These are phyloP conservation scores for Sphaerodactylus townsendi DNA, from an alignment of 2,113 vertebrate species.

Conservation along the genomic window DNA sequence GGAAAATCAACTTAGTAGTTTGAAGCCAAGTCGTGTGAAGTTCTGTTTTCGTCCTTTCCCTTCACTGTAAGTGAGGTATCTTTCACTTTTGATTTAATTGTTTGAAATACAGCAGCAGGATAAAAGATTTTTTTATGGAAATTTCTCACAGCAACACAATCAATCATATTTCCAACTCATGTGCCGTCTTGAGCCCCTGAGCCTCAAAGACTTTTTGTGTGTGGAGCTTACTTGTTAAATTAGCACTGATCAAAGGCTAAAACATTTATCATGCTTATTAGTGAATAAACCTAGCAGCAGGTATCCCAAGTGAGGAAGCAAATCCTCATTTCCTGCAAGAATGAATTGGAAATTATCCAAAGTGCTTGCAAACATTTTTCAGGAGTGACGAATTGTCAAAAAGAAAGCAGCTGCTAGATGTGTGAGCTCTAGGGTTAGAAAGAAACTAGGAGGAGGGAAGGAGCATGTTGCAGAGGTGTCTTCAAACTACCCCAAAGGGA, in stretches of 20 bases:
- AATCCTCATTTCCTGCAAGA: slow-evolving; percentile 85
- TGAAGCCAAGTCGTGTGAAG: slow-evolving; percentile 54
- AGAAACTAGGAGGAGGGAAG: neutral
- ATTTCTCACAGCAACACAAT: slow-evolving; percentile 80
- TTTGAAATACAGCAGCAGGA: slow-evolving; percentile 71
- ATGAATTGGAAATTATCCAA: slow-evolving; percentile 85
- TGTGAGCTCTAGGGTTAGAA: slow-evolving; percentile 61
- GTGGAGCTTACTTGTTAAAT: slow-evolving; percentile 86
- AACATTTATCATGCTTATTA: slow-evolving; percentile 92
- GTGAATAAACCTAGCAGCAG: slow-evolving; percentile 89
- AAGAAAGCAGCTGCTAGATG: slow-evolving; percentile 76
- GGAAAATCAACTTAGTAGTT: slow-evolving; percentile 7
- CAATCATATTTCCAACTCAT: slow-evolving; percentile 81
- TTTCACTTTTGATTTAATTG: slow-evolving; percentile 81
- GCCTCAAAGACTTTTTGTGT: slow-evolving; percentile 81
- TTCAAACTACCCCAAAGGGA: slow-evolving; percentile 50
- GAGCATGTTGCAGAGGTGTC: slow-evolving; percentile 49
- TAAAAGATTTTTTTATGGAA: slow-evolving; percentile 80
- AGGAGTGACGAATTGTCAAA: slow-evolving; percentile 81
- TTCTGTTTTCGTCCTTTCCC: slow-evolving; percentile 53
- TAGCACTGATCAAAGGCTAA: slow-evolving; percentile 89
- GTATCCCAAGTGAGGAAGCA: slow-evolving; percentile 87
- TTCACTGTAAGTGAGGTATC: slow-evolving; percentile 67
- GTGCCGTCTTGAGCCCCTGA: slow-evolving; percentile 76
- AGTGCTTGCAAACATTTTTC: slow-evolving; percentile 82